Base-by-base conservation (phyloP, 2,888 invertebrate species). In the Clistopyga incitator region DNA sequence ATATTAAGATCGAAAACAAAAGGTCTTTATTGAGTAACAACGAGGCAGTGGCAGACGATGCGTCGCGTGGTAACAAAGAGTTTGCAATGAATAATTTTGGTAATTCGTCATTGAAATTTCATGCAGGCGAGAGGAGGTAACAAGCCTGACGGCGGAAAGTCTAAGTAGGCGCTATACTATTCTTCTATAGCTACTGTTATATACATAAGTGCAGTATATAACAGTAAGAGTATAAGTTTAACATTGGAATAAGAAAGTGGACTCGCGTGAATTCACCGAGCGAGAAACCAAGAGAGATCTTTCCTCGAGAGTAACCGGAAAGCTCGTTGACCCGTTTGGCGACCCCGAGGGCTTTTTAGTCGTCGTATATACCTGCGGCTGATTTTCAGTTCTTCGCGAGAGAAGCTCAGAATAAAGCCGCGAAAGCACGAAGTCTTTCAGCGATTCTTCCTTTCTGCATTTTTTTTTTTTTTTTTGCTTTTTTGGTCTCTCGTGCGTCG, bases 261-360 rank as follows among this genome's bases (percentile, higher is more conserved):
- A 74, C 54, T 23, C 8, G 47, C 59, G 47, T 68, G 74, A 71
- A 83, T 80, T 74, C 61, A 76, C 61, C 61, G 38, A 65, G 59
- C 47, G 70, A 70, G 65, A 65, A 78, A 79, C 47, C 25, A 50
- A 64, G 42, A 20, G 70, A 64, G 70, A 75, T 52, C 50, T 71
- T 77, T 56, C 64, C 18, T 68, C 52, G 42, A 64, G 64, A 75
- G 61, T 54, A 75, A 82, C 65, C 61, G 72, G 81, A 82, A 83
- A 79, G 76, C 83, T 76, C 83, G 76, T 80, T 83, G 82, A 83
- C 82, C 83, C 72, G 65, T 68, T 77, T 77, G 83, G 54, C 72
- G 42, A 50, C 71, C 56, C 56, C 54, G 38, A 52, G 52, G 20
- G 54, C n/a, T 23, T 75, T 78, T 61, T 34, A 4, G n/a, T 61